Percentiles rank a stretch among this genome's conserved stretches.
phyloP scores from a whole-genome alignment of 1,140 invertebrate species.

The Nixonia krombeini region DNA sequence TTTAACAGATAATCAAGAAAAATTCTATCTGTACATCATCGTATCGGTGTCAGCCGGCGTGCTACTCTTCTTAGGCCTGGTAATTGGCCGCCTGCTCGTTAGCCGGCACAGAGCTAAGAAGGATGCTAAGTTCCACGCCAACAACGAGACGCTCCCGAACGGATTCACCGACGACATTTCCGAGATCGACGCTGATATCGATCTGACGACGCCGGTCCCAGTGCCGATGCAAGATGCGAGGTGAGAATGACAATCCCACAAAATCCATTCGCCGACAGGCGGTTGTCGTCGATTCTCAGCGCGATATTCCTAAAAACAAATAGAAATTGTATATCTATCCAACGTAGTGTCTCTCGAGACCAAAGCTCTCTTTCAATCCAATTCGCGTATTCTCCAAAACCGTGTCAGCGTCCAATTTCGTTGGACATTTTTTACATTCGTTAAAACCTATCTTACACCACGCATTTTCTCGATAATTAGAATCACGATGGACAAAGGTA shows the following conservation, averaged over 20 bases:
- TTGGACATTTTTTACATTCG: no score
- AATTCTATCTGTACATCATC: slow-evolving; percentile 83
- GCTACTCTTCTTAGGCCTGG: slow-evolving; percentile 77
- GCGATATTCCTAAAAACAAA: neutral
- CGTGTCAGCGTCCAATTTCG: no score
- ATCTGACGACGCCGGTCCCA: slow-evolving; percentile 75
- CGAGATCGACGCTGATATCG: slow-evolving; percentile 81
- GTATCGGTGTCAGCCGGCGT: slow-evolving; percentile 79
- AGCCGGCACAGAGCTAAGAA: slow-evolving; percentile 74
- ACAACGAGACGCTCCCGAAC: slow-evolving; percentile 77
- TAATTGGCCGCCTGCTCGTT: slow-evolving; percentile 77
- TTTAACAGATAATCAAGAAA: slow-evolving; percentile 82
- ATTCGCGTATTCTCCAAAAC: no score
- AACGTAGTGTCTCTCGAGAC: no score
- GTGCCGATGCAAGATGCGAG: slow-evolving; percentile 70
- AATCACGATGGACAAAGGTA: no score
- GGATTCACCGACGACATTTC: slow-evolving; percentile 81
- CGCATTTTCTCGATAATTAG: no score
- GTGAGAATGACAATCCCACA: slow-evolving; percentile 36
- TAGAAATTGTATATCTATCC: neutral
- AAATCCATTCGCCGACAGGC: neutral
- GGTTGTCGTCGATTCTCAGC: neutral
- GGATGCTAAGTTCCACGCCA: slow-evolving; percentile 72
- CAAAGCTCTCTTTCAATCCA: no score
- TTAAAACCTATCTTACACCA: no score